Conservation (phyloP, 2,113 vertebrate species). For the Corapipo altera region DNA sequence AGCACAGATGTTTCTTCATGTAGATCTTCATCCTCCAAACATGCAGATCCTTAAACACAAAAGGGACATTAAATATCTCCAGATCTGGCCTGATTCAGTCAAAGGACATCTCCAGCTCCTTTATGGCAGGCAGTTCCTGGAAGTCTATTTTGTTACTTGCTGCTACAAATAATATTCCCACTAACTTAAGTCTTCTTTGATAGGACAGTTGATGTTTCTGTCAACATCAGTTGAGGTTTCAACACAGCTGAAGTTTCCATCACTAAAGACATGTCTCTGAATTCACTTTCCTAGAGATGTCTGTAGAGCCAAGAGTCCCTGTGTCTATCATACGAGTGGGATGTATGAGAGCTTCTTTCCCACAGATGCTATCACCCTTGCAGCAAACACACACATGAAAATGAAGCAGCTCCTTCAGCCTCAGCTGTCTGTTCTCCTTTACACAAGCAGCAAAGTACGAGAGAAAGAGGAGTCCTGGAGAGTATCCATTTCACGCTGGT, state of each 20-base stretch:
- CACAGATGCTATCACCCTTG: background rate
- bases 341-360: background rate
- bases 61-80: background rate
- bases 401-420: background rate
- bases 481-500: background rate
- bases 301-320: background rate
- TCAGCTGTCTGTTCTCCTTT: background rate
- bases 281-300: background rate
- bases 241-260: background rate
- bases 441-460: background rate
- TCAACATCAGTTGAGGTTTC: background rate
- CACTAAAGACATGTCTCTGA: background rate
- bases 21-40: background rate
- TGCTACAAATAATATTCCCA: background rate
- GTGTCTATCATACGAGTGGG: background rate
- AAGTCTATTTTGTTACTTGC: background rate
- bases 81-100: background rate
- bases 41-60: background rate
- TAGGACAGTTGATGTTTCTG: background rate
- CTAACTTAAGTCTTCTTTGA: background rate
- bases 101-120: background rate
- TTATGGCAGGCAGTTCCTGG: background rate
- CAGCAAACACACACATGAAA: background rate
- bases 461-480: background rate
- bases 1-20: background rate